Evolutionary conservation across 1,140 invertebrate genomes (phyloP).

Genomic region (Pseudomyrmex gracilis): DNA sequence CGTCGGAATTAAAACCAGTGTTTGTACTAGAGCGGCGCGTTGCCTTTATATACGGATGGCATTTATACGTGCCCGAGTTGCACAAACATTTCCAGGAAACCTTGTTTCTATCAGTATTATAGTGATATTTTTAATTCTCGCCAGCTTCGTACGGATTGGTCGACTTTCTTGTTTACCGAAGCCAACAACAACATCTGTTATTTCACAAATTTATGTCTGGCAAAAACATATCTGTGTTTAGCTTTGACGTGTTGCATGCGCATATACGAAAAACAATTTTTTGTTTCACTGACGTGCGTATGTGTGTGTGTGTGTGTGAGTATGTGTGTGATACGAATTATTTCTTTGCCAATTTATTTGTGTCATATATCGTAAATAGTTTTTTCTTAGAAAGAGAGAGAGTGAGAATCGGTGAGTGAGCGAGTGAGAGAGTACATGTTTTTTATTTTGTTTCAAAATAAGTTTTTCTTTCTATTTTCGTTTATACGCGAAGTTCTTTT

Average conservation of each 20-base stretch:
- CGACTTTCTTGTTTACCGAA: conserved; percentile 57
- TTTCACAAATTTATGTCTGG: conserved; percentile 52
- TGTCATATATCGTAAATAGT: conserved; percentile 18
- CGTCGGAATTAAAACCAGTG: conserved; percentile 52
- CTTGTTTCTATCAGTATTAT: conserved; percentile 57
- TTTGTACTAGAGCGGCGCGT: conserved; percentile 42
- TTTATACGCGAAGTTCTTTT: neutral
- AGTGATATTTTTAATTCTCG: conserved; percentile 61
- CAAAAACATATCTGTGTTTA: conserved; percentile 42
- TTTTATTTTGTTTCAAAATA: neutral
- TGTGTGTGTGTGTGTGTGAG: no score
- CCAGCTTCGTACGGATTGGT: conserved; percentile 33
- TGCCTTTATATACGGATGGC: conserved; percentile 50
- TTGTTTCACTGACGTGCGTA: conserved; percentile 4
- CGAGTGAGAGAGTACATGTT: neutral
- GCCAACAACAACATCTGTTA: conserved; percentile 53
- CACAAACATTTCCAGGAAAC: conserved; percentile 58
- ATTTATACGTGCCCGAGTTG: conserved; percentile 55
- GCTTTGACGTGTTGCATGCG: conserved; percentile 29
- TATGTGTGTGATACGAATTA: neutral
- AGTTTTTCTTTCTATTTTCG: neutral
- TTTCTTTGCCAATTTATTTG: neutral
- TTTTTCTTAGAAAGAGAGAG: neutral
- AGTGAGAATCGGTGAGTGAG: neutral
- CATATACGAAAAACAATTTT: conserved; percentile 42